Percentiles rank a stretch among this genome's conserved stretches.
phyloP scores from a whole-genome alignment of 1,140 invertebrate genomes.

The Pantala flavescens region DNA sequence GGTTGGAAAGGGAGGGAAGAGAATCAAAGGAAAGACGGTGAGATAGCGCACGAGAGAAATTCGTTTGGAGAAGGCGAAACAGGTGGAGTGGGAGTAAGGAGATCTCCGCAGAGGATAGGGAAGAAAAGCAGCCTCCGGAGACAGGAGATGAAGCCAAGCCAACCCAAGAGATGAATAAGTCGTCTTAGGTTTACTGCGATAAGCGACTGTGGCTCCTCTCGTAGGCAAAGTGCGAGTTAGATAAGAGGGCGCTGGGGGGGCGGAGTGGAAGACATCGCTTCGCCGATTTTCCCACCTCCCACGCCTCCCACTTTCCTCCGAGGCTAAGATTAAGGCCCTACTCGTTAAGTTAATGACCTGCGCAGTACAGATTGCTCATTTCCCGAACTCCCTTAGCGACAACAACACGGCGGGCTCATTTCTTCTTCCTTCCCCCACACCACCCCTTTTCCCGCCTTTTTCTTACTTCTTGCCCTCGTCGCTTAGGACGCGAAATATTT shows the following conservation, averaged over 20 bases:
- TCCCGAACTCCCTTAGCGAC: conserved; percentile 1
- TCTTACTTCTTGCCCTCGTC: background rate
- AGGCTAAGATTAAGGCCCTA: background rate
- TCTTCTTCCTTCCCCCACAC: background rate
- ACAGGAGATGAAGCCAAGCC: background rate
- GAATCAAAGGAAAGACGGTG: background rate
- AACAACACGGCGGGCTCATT: background rate
- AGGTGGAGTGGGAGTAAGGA: background rate
- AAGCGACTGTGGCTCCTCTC: background rate
- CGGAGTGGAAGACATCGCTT: too few species aligned
- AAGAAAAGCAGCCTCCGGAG: background rate
- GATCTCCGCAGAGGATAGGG: background rate
- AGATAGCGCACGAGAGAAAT: too few species aligned
- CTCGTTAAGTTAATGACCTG: conserved; percentile 3
- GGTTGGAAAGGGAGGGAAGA: background rate
- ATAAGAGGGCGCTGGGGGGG: background rate
- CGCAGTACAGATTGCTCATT: background rate
- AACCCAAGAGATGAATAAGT: background rate
- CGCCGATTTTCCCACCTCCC: background rate
- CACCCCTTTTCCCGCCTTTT: background rate
- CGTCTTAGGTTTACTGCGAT: background rate
- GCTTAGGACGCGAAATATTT: too few species aligned
- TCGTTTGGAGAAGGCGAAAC: background rate
- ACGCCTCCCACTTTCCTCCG: background rate
- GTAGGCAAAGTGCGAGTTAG: background rate